Evolutionary conservation across 2,113 vertebrate genomes (phyloP).

Genomic region (Butorides virescens): DNA sequence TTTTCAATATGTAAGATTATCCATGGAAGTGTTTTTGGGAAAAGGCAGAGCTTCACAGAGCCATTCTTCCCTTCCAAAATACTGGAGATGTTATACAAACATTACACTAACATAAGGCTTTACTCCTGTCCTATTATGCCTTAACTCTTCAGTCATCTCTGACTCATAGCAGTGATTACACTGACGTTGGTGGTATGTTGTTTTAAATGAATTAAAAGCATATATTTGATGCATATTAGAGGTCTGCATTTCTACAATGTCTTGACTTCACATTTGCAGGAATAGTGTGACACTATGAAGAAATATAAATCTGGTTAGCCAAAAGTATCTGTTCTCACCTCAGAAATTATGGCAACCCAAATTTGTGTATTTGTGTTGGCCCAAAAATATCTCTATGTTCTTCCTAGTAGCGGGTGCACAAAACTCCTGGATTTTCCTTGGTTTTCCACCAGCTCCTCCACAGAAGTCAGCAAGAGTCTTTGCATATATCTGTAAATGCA

Average conservation of each 20-base stretch:
- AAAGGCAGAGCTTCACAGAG: neutral
- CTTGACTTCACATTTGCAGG: neutral
- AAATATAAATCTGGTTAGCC: neutral
- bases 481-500: neutral
- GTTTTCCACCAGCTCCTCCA: neutral
- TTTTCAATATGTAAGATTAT: constrained; percentile 25
- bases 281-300: neutral
- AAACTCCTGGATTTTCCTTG: neutral
- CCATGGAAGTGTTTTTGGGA: neutral
- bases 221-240: neutral
- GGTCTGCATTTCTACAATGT: neutral
- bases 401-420: neutral
- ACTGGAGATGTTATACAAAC: neutral
- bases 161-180: neutral
- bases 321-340: neutral
- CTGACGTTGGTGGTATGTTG: neutral
- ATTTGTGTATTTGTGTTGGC: neutral
- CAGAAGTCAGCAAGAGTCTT: neutral
- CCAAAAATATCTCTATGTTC: neutral
- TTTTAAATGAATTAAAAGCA: neutral
- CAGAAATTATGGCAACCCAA: neutral
- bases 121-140: neutral
- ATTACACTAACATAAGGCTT: neutral
- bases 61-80: neutral
- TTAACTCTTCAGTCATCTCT: neutral